Evolutionary conservation across 37 sponge, comb jelly and placozoan genomes (phyloP).

Genomic region (Diacarnus erythraeanus): DNA sequence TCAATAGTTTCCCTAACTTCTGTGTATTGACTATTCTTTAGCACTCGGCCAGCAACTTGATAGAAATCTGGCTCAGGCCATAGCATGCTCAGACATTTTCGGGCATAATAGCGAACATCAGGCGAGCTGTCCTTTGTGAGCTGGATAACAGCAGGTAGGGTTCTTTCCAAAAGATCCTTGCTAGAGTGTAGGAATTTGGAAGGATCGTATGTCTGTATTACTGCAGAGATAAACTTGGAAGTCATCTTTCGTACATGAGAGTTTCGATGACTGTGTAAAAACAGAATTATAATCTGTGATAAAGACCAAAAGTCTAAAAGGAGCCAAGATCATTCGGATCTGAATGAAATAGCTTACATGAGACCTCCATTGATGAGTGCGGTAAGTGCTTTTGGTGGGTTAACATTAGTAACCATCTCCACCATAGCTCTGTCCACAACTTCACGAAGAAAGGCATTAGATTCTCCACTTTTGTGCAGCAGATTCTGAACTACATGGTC

Average conservation of each 20-base stretch:
- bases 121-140: slow-evolving; percentile 59
- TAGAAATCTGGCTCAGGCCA: slow-evolving; percentile 62
- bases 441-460: slow-evolving; percentile 79
- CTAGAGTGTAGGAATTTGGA: slow-evolving; percentile 44
- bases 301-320: not conserved
- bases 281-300: not conserved
- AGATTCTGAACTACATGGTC: slow-evolving; percentile 64
- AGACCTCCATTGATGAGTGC: slow-evolving; percentile 74
- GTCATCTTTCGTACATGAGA: slow-evolving; percentile 62
- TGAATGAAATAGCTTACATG: not conserved
- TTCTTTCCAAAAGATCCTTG: slow-evolving; percentile 68
- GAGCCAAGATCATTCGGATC: not conserved
- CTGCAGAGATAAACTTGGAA: slow-evolving; percentile 51
- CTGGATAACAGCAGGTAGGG: slow-evolving; percentile 51
- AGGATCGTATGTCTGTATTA: slow-evolving; percentile 55
- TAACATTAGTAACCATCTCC: slow-evolving; percentile 58
- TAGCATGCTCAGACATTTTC: slow-evolving; percentile 45
- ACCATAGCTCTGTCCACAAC: slow-evolving; percentile 79
- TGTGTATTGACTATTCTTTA: slow-evolving; percentile 7
- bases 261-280: slow-evolving; percentile 63
- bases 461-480: slow-evolving; percentile 72
- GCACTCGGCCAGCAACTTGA: slow-evolving; percentile 8
- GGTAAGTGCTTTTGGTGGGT: slow-evolving; percentile 32
- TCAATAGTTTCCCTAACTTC: slow-evolving; percentile 58
- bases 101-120: slow-evolving; percentile 72